A percentile compares a stretch with the other conserved stretches of the same genome.
These are phyloP conservation scores for Puntigrus tetrazona DNA, from an alignment of 2,113 vertebrate species.

Conservation along the genomic window DNA sequence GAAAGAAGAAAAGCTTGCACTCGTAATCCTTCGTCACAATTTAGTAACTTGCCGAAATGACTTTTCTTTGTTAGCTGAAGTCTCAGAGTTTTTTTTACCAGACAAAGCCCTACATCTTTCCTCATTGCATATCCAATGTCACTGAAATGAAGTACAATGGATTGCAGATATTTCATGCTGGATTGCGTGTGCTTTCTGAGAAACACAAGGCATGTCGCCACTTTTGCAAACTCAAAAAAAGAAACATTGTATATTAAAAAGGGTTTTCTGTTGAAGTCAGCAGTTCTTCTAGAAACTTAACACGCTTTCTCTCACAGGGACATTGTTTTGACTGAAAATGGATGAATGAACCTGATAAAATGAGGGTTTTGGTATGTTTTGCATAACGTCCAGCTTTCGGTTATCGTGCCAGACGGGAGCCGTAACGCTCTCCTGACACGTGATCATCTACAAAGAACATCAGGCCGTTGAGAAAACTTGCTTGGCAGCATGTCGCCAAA, in stretches of 20 bases:
- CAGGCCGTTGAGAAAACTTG: background rate
- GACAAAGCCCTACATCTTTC: background rate
- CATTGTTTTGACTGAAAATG: too few species aligned
- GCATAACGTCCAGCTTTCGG: background rate
- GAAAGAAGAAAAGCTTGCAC: background rate
- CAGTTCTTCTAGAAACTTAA: background rate
- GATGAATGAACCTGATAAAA: background rate
- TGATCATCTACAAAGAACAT: background rate
- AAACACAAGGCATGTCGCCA: background rate
- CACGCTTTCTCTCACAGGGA: too few species aligned
- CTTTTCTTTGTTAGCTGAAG: too few species aligned
- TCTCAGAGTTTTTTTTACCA: background rate
- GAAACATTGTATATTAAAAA: too few species aligned
- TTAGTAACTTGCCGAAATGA: background rate
- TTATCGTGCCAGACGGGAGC: background rate
- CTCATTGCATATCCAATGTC: background rate
- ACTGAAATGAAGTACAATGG: background rate
- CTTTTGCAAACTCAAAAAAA: background rate
- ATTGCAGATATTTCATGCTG: background rate
- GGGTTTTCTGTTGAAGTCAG: background rate
- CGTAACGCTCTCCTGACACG: too few species aligned
- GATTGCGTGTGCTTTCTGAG: background rate
- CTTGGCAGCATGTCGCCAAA: background rate
- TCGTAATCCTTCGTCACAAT: background rate
- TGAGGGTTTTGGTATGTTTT: background rate